Conservation (phyloP, 2,888 invertebrate species). For the Drosophila nigricruria region DNA sequence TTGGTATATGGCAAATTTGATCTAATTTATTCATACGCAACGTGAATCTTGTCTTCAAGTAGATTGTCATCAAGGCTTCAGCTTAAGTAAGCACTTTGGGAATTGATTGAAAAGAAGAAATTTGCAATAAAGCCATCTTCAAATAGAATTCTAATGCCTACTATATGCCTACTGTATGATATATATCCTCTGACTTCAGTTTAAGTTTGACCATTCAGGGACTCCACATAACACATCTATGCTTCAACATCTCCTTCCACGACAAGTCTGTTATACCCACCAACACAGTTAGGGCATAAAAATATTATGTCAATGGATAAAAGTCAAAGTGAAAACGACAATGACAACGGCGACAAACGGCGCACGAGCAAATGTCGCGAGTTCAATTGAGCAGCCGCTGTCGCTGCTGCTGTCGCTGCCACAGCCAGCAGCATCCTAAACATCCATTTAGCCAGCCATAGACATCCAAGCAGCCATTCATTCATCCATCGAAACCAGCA, state of each 20-base stretch:
- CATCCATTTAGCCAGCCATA: conserved; percentile 43
- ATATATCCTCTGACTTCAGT: too few species aligned
- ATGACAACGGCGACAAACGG: conserved; percentile 48
- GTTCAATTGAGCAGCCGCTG: conserved; percentile 69
- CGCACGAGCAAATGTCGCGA: conserved; percentile 67
- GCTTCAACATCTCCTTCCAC: neutral
- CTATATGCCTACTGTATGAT: too few species aligned
- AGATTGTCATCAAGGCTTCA: too few species aligned
- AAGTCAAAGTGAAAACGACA: conserved; percentile 66
- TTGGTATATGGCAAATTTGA: too few species aligned
- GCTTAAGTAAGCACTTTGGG: too few species aligned
- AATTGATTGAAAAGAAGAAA: too few species aligned
- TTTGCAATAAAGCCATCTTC: too few species aligned
- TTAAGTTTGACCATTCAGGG: too few species aligned
- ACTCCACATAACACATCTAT: neutral
- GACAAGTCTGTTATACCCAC: neutral
- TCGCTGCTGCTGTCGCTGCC: too few species aligned
- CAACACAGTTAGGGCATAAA: neutral
- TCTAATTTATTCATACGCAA: too few species aligned
- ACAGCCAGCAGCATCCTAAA: conserved; percentile 36
- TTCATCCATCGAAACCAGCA: conserved; percentile 35
- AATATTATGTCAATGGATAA: conserved; percentile 81
- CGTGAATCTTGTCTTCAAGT: too few species aligned
- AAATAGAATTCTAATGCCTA: too few species aligned
- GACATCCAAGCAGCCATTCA: conserved; percentile 18